Percentiles rank a stretch among this genome's conserved stretches.
Evolutionary conservation across 2,888 invertebrate species (phyloP).

Genomic region (Quadroppia sp.): DNA sequence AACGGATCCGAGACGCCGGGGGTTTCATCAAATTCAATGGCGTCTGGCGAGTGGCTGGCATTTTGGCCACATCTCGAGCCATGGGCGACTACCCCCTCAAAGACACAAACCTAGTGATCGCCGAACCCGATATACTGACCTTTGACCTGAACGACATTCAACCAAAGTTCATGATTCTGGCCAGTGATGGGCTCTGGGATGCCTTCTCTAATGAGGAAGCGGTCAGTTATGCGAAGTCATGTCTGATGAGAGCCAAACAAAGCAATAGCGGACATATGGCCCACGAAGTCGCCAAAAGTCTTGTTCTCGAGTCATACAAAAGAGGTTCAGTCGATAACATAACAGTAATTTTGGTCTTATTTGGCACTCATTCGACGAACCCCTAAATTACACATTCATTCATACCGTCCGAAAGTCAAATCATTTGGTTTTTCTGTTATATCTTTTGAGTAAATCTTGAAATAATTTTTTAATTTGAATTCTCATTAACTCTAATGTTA

Average conservation of each 20-base stretch:
- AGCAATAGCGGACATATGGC: slow-evolving; percentile 22
- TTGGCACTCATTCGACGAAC: slow-evolving; percentile 42
- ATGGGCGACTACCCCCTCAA: slow-evolving; percentile 93
- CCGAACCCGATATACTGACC: slow-evolving; percentile 88
- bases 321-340: slow-evolving; percentile 93
- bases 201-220: slow-evolving; percentile 93
- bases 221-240: slow-evolving; percentile 78
- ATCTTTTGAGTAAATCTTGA: too few relatives aligned
- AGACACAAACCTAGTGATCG: slow-evolving; percentile 85
- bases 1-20: slow-evolving; percentile 88
- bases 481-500: too few relatives aligned
- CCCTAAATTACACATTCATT: background rate
- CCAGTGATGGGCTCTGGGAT: slow-evolving; percentile 95
- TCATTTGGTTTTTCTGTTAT: too few relatives aligned
- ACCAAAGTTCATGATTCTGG: slow-evolving; percentile 77
- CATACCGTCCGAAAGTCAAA: background rate
- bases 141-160: slow-evolving; percentile 73
- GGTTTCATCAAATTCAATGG: slow-evolving; percentile 92
- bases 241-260: slow-evolving; percentile 50
- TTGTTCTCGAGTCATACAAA: slow-evolving; percentile 83
- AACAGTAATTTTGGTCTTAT: slow-evolving; percentile 68
- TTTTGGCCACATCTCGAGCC: slow-evolving; percentile 87
- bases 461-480: too few relatives aligned
- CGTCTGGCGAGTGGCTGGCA: slow-evolving; percentile 93
- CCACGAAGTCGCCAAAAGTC: slow-evolving; percentile 83